phyloP scores from a whole-genome alignment of 2,113 vertebrate genomes.

The Lichenostomus cassidix region DNA sequence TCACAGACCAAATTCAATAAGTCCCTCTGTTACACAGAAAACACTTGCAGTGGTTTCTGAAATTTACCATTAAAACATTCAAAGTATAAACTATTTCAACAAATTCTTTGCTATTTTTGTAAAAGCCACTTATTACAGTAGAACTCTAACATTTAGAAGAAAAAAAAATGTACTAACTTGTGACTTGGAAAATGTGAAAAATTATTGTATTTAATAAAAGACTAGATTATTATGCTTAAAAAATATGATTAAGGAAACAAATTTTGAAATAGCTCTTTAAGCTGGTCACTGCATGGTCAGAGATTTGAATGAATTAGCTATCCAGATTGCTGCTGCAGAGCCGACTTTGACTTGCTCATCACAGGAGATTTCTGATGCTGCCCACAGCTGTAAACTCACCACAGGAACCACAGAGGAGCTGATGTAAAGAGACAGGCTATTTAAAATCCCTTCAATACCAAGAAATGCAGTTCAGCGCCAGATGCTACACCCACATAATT shows the following conservation, averaged over 20 bases:
- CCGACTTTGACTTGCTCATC: background rate
- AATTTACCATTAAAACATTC: background rate
- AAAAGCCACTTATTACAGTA: background rate
- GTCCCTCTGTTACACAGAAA: background rate
- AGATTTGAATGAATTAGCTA: background rate
- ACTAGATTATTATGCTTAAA: background rate
- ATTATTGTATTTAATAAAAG: background rate
- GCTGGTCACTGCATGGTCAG: background rate
- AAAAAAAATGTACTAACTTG: background rate
- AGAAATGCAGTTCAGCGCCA: background rate
- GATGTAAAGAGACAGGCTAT: background rate
- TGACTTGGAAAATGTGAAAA: background rate
- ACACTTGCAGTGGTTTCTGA: background rate
- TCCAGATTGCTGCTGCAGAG: background rate
- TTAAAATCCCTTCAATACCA: background rate
- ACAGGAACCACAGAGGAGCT: background rate
- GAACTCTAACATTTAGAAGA: background rate
- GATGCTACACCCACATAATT: background rate
- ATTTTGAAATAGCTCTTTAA: background rate
- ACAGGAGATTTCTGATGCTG: background rate
- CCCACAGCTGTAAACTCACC: background rate
- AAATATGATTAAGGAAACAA: background rate
- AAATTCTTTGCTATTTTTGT: background rate
- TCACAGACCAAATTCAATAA: background rate
- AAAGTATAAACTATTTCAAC: background rate